Conservation (phyloP, 2,113 vertebrate species). For the Siniperca chuatsi region DNA sequence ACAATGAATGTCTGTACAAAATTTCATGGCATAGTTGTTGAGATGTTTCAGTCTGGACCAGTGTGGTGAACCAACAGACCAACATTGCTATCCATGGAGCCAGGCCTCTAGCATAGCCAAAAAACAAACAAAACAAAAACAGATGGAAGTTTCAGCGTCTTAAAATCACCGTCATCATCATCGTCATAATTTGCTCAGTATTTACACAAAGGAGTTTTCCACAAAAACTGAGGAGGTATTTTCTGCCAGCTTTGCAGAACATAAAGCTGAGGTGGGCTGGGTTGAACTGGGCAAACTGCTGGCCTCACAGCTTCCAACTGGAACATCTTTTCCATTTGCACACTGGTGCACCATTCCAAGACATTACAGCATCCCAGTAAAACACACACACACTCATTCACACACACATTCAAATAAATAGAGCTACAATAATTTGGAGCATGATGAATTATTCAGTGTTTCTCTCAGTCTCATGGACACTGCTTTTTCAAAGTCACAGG, state of each 20-base stretch:
- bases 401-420: not conserved
- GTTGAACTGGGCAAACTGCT: constrained; percentile 29
- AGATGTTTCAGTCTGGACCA: not conserved
- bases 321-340: constrained; percentile 71
- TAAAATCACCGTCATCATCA: constrained; percentile 11
- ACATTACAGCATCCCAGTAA: constrained; percentile 60
- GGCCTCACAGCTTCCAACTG: constrained; percentile 24
- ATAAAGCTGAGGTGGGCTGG: constrained; percentile 16
- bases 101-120: not conserved
- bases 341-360: constrained; percentile 51
- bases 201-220: not conserved
- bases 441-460: constrained; percentile 59
- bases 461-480: constrained; percentile 32
- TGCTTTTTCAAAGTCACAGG: constrained; percentile 22
- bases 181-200: not conserved
- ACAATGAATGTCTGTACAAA: not conserved
- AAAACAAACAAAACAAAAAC: not conserved
- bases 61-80: not conserved
- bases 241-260: constrained; percentile 17
- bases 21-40: not conserved
- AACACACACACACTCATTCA: not conserved
- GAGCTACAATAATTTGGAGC: constrained; percentile 28
- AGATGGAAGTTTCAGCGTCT: not conserved
- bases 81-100: not conserved
- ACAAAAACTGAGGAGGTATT: not conserved